These are phyloP conservation scores for Eupeodes luniger DNA, from an alignment of 2,888 invertebrate species.

Conservation along the genomic window DNA sequence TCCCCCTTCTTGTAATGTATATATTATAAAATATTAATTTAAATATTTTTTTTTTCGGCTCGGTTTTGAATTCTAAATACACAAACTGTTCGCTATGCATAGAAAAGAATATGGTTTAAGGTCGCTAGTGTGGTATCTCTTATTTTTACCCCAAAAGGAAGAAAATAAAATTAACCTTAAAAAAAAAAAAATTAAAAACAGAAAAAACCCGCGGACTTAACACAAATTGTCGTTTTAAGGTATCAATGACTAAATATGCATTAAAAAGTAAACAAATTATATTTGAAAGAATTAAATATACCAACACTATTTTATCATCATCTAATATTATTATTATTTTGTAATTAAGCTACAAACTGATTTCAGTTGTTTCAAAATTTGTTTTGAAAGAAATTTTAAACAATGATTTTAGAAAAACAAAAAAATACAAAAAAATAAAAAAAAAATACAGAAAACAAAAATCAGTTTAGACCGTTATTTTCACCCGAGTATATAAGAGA, in stretches of 20 bases:
- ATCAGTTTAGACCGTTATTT: constrained; percentile 62
- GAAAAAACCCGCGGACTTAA: constrained; percentile 20
- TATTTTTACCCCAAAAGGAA: constrained; percentile 44
- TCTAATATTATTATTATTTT: constrained; percentile 69
- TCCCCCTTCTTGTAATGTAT: constrained; percentile 59
- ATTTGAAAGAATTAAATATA: constrained; percentile 48
- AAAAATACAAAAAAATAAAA: constrained; percentile 21
- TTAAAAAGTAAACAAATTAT: constrained; percentile 41
- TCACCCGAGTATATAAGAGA: constrained; percentile 53
- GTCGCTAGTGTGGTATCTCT: constrained; percentile 38
- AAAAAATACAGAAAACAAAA: constrained; percentile 26
- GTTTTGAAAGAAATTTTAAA: constrained; percentile 50
- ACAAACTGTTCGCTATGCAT: constrained; percentile 36
- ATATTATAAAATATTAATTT: constrained; percentile 37
- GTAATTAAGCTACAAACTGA: constrained; percentile 71
- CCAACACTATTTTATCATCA: constrained; percentile 52
- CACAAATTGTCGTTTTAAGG: constrained; percentile 57
- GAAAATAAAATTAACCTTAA: neutral
- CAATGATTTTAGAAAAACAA: constrained; percentile 42
- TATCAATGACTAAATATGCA: constrained; percentile 50
- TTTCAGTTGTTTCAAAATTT: constrained; percentile 44
- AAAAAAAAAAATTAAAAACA: too few relatives aligned
- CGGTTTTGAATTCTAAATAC: constrained; percentile 48
- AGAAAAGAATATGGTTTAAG: neutral
- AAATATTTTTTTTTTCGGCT: constrained; percentile 26